Percentiles rank a stretch among this genome's conserved stretches.
Conservation (phyloP, 2,113 vertebrate species). For the Aythya baeri region DNA sequence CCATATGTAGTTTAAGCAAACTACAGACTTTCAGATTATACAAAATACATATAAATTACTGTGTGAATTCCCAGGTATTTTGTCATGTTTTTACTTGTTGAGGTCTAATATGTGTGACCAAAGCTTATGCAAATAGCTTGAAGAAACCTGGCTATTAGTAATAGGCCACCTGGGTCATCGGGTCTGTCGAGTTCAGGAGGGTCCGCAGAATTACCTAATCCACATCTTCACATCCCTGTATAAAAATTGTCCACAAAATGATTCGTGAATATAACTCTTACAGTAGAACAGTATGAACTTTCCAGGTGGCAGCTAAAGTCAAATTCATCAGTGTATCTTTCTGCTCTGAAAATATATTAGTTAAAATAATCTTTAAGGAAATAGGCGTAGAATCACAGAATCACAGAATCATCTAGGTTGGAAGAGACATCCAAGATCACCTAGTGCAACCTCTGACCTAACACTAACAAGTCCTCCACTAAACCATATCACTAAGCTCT, state of each 20-base stretch:
- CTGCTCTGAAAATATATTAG: not conserved
- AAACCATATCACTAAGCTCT: too few species aligned
- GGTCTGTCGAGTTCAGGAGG: not conserved
- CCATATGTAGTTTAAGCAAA: not conserved
- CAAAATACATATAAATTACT: not conserved
- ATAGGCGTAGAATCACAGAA: not conserved
- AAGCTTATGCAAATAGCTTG: not conserved
- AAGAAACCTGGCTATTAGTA: not conserved
- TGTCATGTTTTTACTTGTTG: not conserved
- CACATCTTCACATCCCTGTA: not conserved
- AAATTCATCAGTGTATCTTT: not conserved
- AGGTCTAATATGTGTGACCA: not conserved
- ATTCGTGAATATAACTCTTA: not conserved
- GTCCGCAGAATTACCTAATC: not conserved
- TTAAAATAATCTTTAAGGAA: not conserved
- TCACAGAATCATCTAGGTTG: too few species aligned
- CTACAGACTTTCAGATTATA: not conserved
- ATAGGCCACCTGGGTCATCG: fast-evolving
- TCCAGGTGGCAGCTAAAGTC: not conserved
- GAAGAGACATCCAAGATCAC: too few species aligned
- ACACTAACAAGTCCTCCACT: too few species aligned
- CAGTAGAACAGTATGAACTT: not conserved
- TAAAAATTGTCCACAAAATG: not conserved
- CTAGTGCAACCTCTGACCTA: too few species aligned
- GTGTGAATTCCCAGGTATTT: not conserved